These are phyloP conservation scores for Drosophila willistoni DNA, from an alignment of 1,140 invertebrate species.

Conservation along the genomic window DNA sequence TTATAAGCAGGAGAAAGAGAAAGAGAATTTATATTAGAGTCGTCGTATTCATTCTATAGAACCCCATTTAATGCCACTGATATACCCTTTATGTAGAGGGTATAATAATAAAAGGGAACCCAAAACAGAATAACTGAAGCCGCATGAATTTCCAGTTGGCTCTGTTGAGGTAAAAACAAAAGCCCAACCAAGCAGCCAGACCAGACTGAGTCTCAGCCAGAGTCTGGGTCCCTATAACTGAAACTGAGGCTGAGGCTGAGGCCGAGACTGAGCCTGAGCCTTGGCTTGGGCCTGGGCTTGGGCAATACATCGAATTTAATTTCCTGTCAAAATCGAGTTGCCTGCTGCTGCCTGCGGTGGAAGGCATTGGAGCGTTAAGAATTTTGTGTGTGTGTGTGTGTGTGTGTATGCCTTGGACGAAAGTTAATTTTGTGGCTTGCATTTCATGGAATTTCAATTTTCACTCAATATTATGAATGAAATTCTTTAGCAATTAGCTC, in stretches of 20 bases:
- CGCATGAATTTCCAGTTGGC: slow-evolving; percentile 76
- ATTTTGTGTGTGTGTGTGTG: slow-evolving; percentile 31
- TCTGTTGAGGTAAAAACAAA: slow-evolving; percentile 62
- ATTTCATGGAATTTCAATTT: slow-evolving; percentile 65
- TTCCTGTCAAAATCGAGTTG: slow-evolving; percentile 78
- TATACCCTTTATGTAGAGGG: background rate
- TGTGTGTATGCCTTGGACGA: slow-evolving; percentile 31
- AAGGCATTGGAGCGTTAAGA: slow-evolving; percentile 68
- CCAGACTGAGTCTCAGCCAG: slow-evolving; percentile 28
- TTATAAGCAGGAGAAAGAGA: no score
- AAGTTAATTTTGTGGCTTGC: slow-evolving; percentile 78
- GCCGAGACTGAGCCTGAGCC: background rate
- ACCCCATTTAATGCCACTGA: background rate
- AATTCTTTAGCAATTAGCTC: slow-evolving; percentile 68
- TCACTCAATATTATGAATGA: slow-evolving; percentile 59
- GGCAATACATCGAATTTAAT: slow-evolving; percentile 80
- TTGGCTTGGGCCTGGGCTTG: slow-evolving; percentile 31
- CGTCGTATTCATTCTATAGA: no score
- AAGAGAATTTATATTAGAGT: no score
- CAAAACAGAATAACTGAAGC: slow-evolving; percentile 58
- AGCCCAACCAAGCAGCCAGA: slow-evolving; percentile 41
- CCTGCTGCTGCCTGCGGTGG: slow-evolving; percentile 53
- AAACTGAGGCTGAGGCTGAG: background rate
- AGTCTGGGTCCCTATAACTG: background rate
- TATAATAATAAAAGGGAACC: slow-evolving; percentile 20